These are phyloP conservation scores for Salarias fasciatus DNA, from an alignment of 2,797 vertebrate genomes.

Conservation along the genomic window DNA sequence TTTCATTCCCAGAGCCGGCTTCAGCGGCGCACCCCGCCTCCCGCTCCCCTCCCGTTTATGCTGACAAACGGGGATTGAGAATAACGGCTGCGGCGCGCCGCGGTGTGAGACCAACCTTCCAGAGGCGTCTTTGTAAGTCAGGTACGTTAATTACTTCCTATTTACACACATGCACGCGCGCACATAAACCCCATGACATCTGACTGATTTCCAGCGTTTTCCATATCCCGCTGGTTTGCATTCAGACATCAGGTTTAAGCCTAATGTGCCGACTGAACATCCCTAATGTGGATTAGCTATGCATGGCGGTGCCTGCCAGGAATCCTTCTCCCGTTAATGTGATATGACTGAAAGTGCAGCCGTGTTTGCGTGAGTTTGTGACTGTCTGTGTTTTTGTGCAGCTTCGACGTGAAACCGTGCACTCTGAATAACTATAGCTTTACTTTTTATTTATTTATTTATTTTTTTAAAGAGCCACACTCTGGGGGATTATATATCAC, in stretches of 20 bases:
- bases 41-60: neutral
- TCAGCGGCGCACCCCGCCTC: neutral
- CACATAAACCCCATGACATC: constrained; percentile 39
- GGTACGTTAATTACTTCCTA: constrained; percentile 31
- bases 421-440: constrained; percentile 32
- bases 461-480: constrained; percentile 10
- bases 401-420: constrained; percentile 22
- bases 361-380: constrained; percentile 16
- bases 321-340: constrained; percentile 48
- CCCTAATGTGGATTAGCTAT: constrained; percentile 76
- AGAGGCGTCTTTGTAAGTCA: constrained; percentile 22
- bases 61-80: constrained; percentile 12
- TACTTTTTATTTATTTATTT: constrained; percentile 7
- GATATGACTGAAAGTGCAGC: constrained; percentile 47
- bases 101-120: neutral
- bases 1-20: neutral
- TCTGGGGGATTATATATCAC: constrained; percentile 3
- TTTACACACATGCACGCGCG: constrained; percentile 29
- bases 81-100: constrained; percentile 20
- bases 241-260: constrained; percentile 53
- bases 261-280: constrained; percentile 65
- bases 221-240: constrained; percentile 52
- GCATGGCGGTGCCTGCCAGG: constrained; percentile 62
- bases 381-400: constrained; percentile 21
- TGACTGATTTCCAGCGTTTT: constrained; percentile 56